Evolutionary conservation across 2,113 vertebrate species (phyloP).

Genomic region (Mormyrus iriodes): DNA sequence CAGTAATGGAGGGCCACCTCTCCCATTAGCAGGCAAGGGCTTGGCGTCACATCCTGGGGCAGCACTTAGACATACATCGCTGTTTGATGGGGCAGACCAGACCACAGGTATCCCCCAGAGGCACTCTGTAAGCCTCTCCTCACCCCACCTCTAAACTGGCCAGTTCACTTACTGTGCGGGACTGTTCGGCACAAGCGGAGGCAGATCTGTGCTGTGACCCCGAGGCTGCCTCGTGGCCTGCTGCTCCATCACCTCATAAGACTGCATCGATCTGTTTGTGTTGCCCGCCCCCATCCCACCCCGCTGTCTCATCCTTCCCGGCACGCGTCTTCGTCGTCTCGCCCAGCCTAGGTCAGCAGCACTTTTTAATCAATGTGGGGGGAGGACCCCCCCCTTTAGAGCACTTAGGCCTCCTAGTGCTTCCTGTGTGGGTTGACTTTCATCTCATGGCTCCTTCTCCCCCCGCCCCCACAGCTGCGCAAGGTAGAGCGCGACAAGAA

Average conservation of each 20-base stretch:
- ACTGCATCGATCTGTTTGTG: neutral
- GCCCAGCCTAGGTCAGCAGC: slow-evolving; percentile 5
- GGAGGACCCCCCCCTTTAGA: neutral
- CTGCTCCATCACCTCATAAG: slow-evolving; percentile 1
- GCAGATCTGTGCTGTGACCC: neutral
- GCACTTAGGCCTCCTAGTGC: neutral
- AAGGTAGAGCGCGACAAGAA: slow-evolving; percentile 95
- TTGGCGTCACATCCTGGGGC: neutral
- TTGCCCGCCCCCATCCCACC: neutral
- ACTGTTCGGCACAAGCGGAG: neutral
- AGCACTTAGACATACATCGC: neutral
- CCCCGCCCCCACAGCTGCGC: slow-evolving; percentile 71
- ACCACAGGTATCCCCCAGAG: neutral
- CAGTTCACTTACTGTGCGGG: neutral
- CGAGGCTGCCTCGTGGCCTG: neutral
- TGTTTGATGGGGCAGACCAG: neutral
- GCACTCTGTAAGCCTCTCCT: neutral
- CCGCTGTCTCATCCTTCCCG: neutral
- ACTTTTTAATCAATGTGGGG: slow-evolving; percentile 10
- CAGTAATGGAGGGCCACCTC: neutral
- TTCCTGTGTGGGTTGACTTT: neutral
- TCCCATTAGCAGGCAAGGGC: neutral
- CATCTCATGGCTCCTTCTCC: slow-evolving; percentile 6
- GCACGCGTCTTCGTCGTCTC: neutral
- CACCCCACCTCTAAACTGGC: neutral